These are phyloP conservation scores for Oscheius sp. DNA, from an alignment of 2,888 invertebrate genomes.

Conservation along the genomic window DNA sequence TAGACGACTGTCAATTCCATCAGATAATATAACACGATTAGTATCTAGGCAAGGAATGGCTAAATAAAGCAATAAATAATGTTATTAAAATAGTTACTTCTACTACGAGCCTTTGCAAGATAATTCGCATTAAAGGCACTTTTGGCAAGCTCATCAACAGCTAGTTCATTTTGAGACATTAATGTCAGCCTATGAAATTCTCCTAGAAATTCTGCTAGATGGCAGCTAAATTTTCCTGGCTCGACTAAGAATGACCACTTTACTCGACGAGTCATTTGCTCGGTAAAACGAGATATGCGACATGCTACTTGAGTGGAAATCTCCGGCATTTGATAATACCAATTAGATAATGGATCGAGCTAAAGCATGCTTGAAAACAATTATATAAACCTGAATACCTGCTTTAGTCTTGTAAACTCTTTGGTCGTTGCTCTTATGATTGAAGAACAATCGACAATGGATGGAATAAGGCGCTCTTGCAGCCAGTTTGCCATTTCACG, in stretches of 20 bases:
- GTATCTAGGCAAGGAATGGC: constrained; percentile 47
- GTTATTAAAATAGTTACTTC: constrained; percentile 30
- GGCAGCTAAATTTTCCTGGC: constrained; percentile 63
- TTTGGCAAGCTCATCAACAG: constrained; percentile 54
- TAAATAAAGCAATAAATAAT: constrained; percentile 15
- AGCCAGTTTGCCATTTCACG: constrained; percentile 52
- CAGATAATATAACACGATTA: constrained; percentile 43
- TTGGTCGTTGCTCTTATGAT: constrained; percentile 49
- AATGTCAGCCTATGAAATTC: constrained; percentile 62
- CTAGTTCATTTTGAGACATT: constrained; percentile 51
- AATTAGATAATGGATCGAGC: constrained; percentile 54
- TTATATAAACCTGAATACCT: constrained; percentile 33
- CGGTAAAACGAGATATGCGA: constrained; percentile 45
- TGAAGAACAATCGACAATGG: constrained; percentile 52
- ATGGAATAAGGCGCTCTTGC: constrained; percentile 50
- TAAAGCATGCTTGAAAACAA: constrained; percentile 18
- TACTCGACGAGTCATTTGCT: constrained; percentile 51
- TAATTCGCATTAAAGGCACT: constrained; percentile 61
- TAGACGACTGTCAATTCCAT: constrained; percentile 34
- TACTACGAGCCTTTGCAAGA: constrained; percentile 60
- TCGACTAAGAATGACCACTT: constrained; percentile 63
- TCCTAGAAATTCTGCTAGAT: constrained; percentile 58
- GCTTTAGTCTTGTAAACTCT: constrained; percentile 46
- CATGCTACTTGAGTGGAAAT: constrained; percentile 42
- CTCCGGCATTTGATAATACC: constrained; percentile 49